Evolutionary conservation across 2,113 vertebrate genomes (phyloP), one percentile per base, ranked within the genome.

Genomic region (Microcebus jonahi): DNA sequence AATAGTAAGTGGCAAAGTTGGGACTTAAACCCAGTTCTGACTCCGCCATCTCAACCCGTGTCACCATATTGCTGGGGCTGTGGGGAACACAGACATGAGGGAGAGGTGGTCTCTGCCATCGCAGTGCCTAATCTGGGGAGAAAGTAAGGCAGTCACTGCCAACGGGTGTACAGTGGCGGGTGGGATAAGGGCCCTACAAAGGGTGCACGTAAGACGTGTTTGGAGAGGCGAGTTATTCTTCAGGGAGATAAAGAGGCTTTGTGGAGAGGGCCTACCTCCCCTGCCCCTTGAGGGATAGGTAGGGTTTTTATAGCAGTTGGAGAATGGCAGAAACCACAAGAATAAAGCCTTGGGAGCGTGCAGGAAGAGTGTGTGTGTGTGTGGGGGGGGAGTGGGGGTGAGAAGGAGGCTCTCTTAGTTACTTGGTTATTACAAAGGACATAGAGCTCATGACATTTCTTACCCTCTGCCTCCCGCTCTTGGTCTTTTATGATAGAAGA

Each of bases 301-400:
- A 65, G 73, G 68, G 23, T 76, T 45, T 92, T 83, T 57, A 59
- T 0, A 57, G 59, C 29, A 71, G 27, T 57, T 31, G 5, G 63
- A 73, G 67, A 91, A 50, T 59, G 39, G 61, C 12, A 53, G 23
- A 59, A 71, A 20, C 27, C 13, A 12, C 29, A 13, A 42, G 59
- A 88, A 14, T 90, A 57, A 75, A 91, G 70, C 8, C 7, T 53
- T n/a, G 27, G 31, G 20, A 25, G 39, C 27, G 15, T 59, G 36
- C 34, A 55, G 25, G 45, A 34, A 70, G 45, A 20, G 1, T 70
- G 36, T 76, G 36, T 55, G 8, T n/a, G n/a, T n/a, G n/a, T n/a
- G n/a, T n/a, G n/a, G n/a, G 27, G 0, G 0, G 5, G 2, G 8
- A 4, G 2, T 15, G 20, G 31, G 2, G 6, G 14, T 48, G 57